These are phyloP conservation scores for Barnardius zonarius DNA, from an alignment of 2,113 vertebrate genomes.

Conservation along the genomic window DNA sequence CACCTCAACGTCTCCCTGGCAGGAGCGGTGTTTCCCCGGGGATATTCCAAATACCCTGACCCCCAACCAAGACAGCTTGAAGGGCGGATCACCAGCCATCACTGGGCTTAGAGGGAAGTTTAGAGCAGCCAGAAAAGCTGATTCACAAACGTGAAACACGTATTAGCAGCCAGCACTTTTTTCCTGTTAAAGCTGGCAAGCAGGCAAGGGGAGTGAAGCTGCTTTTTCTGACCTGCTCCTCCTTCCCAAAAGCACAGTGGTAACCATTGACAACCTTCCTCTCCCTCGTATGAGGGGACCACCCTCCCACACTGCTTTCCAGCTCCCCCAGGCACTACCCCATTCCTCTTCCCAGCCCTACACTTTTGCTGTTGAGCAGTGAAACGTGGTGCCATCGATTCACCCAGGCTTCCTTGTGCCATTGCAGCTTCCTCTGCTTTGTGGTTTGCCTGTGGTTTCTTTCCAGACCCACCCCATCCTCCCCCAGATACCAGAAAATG, in stretches of 20 bases:
- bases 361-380: background rate
- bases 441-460: background rate
- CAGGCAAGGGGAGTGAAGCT: background rate
- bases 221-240: background rate
- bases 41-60: background rate
- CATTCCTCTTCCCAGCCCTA: background rate
- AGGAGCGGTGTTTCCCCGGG: background rate
- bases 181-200: background rate
- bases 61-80: rapidly evolving
- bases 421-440: background rate
- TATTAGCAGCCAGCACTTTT: background rate
- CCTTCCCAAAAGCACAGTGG: background rate
- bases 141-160: background rate
- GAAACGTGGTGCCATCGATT: rapidly evolving
- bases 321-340: background rate
- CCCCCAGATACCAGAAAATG: rapidly evolving
- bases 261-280: background rate
- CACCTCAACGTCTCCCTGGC: rapidly evolving
- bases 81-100: background rate
- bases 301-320: background rate
- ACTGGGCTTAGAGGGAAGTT: background rate
- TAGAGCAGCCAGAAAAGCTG: background rate
- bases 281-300: background rate
- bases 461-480: background rate
- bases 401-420: rapidly evolving